phyloP scores from a whole-genome alignment of 2,113 vertebrate species.

The Turdus rufiventris region DNA sequence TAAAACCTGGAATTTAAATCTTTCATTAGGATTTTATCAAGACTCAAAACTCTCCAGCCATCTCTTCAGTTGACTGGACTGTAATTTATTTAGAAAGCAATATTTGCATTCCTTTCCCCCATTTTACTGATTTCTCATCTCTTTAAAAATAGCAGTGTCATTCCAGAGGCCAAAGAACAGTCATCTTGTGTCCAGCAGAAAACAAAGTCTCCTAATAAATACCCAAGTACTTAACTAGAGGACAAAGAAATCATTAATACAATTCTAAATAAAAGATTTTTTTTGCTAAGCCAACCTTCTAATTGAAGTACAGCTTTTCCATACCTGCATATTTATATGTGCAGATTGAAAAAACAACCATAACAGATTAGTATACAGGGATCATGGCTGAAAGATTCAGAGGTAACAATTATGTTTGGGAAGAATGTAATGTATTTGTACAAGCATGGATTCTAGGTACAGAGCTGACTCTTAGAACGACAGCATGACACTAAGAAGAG shows the following conservation, averaged over 20 bases:
- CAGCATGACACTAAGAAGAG: background rate
- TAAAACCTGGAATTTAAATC: background rate
- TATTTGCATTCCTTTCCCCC: background rate
- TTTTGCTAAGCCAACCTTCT: background rate
- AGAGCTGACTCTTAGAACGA: background rate
- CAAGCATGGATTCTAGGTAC: background rate
- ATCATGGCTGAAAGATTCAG: background rate
- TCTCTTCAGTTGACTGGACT: background rate
- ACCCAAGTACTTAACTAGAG: background rate
- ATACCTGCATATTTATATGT: background rate
- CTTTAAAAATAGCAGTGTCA: constrained; percentile 14
- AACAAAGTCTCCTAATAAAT: background rate
- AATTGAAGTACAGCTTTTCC: background rate
- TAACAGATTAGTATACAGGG: background rate
- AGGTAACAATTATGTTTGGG: background rate
- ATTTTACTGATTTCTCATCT: background rate
- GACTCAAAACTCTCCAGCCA: background rate
- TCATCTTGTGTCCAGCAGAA: background rate
- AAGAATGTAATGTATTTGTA: background rate
- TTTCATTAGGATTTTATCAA: background rate
- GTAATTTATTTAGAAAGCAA: background rate
- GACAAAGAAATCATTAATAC: background rate
- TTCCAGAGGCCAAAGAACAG: background rate
- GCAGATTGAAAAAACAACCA: background rate
- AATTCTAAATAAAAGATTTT: background rate